Conservation (phyloP, 2,888 invertebrate genomes). For the Morpho deidamia region DNA sequence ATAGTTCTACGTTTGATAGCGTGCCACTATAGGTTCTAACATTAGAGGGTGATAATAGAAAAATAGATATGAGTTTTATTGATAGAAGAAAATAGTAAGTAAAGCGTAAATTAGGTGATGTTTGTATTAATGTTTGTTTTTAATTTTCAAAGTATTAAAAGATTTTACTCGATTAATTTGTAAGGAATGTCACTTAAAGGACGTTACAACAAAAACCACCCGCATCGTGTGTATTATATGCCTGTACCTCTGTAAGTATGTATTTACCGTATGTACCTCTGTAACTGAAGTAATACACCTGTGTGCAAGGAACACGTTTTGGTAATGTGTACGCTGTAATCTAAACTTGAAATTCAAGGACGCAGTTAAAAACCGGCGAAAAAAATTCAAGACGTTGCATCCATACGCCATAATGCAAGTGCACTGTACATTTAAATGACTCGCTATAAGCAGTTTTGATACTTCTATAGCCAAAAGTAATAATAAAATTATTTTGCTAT, state of each 20-base stretch:
- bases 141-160: no score
- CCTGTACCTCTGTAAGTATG: constrained; percentile 2
- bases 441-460: constrained; percentile 27
- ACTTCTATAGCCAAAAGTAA: constrained; percentile 2
- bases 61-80: no score
- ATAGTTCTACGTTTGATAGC: no score
- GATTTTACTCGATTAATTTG: no score
- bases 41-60: no score
- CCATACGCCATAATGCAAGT: constrained; percentile 65
- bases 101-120: no score
- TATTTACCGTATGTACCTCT: neutral
- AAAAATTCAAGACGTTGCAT: constrained; percentile 66
- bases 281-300: constrained; percentile 20
- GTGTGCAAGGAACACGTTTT: constrained; percentile 37
- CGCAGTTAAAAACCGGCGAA: constrained; percentile 62
- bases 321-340: constrained; percentile 58
- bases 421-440: constrained; percentile 38
- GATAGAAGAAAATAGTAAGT: no score
- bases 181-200: no score
- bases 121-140: no score
- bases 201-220: neutral
- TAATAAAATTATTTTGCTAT: no score
- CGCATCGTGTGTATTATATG: constrained; percentile 5
- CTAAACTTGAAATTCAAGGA: constrained; percentile 77
- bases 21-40: no score